Conservation (phyloP, 2,797 vertebrate species). For the Crax fasciolata region DNA sequence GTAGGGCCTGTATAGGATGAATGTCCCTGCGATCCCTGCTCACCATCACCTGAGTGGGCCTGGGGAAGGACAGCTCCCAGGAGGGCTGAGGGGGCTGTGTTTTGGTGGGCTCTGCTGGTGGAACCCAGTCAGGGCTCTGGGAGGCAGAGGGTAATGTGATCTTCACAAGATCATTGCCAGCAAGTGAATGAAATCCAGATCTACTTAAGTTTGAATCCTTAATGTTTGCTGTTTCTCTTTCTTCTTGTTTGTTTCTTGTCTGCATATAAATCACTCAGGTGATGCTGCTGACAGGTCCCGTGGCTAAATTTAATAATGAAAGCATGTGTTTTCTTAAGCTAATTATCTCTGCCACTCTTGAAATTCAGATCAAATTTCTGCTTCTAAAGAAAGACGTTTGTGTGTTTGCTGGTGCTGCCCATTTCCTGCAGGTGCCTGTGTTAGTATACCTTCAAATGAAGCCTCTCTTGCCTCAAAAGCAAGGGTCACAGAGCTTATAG, state of each 20-base stretch:
- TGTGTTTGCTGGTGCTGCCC: background rate
- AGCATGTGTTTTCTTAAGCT: constrained; percentile 11
- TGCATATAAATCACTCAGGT: constrained; percentile 30
- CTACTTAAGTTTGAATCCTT: background rate
- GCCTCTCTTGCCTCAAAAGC: background rate
- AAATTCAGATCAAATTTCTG: constrained; percentile 29
- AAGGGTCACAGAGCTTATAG: background rate
- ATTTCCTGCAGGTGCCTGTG: rapidly evolving
- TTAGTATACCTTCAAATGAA: background rate
- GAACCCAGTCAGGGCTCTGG: background rate
- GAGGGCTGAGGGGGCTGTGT: rapidly evolving
- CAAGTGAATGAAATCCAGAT: background rate
- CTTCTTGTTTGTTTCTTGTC: background rate
- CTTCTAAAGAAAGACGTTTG: background rate
- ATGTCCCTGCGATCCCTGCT: rapidly evolving
- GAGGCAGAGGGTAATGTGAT: rapidly evolving
- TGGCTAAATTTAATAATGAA: constrained; percentile 39
- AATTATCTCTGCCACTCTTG: constrained; percentile 30
- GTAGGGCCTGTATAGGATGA: rapidly evolving
- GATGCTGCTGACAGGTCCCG: background rate
- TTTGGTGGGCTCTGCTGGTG: background rate
- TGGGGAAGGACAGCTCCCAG: rapidly evolving
- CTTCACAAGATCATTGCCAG: rapidly evolving
- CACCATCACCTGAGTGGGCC: rapidly evolving
- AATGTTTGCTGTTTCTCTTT: background rate